Conservation (phyloP, 92 coral and sea anemone genomes). For the Siderastrea radians region DNA sequence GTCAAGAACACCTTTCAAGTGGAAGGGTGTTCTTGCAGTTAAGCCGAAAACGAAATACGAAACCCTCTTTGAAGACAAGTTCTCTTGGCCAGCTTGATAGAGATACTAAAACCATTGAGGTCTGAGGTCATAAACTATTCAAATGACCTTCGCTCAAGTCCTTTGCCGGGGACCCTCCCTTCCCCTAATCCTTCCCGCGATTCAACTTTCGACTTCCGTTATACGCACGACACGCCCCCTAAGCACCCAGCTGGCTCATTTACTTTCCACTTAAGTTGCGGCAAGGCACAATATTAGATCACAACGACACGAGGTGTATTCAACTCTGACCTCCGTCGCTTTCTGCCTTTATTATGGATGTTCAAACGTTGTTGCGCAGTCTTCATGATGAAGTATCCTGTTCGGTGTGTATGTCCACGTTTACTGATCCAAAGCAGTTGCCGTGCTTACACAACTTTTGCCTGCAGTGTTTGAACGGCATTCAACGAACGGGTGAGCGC, state of each 20-base stretch:
- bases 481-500: background rate
- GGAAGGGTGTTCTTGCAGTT: too few species aligned
- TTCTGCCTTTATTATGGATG: background rate
- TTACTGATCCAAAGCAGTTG: constrained; percentile 21
- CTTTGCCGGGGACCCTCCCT: too few species aligned
- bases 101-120: too few species aligned
- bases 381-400: constrained; percentile 7
- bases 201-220: too few species aligned
- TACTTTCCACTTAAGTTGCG: background rate
- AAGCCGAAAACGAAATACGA: too few species aligned
- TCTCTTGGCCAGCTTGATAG: too few species aligned
- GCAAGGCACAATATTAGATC: background rate
- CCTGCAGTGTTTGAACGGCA: constrained; percentile 35
- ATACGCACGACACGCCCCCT: background rate
- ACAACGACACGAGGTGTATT: background rate
- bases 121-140: too few species aligned
- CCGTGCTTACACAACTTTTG: constrained; percentile 64
- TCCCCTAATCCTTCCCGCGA: background rate
- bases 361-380: background rate
- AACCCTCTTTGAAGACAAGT: too few species aligned
- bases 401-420: constrained; percentile 18
- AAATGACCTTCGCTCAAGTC: too few species aligned
- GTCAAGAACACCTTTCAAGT: background rate
- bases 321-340: background rate
- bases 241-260: background rate